Percentiles rank a stretch among this genome's conserved stretches.
Evolutionary conservation across 2,113 vertebrate genomes (phyloP).

Genomic region (Sinosuthora webbiana): DNA sequence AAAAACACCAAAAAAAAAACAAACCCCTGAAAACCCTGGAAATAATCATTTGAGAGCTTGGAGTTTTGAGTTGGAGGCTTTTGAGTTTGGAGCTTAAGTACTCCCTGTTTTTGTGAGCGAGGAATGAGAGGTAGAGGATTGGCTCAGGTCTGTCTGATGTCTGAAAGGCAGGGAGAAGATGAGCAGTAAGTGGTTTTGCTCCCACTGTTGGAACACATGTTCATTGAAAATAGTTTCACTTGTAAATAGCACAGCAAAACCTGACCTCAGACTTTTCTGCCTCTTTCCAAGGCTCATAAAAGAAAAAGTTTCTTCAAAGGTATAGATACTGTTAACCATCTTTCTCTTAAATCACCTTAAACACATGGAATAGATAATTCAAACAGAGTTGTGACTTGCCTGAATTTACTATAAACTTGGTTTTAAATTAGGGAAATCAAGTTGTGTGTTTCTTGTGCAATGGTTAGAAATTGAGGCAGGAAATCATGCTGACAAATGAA

Average conservation of each 20-base stretch:
- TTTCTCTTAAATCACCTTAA: neutral
- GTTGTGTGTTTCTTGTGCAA: neutral
- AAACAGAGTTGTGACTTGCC: neutral
- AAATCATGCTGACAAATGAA: slow-evolving; percentile 9
- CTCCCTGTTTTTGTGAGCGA: neutral
- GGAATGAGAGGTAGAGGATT: neutral
- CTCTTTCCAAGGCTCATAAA: neutral
- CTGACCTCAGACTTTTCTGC: neutral
- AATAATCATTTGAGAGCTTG: neutral
- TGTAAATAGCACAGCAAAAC: neutral
- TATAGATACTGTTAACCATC: neutral
- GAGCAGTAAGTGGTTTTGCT: neutral
- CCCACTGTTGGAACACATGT: neutral
- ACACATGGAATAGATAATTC: neutral
- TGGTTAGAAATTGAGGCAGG: neutral
- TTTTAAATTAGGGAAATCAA: neutral
- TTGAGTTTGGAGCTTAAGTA: neutral
- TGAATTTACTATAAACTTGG: neutral
- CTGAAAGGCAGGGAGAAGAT: neutral
- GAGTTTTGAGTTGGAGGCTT: no score
- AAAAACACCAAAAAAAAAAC: no score
- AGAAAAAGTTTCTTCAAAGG: neutral
- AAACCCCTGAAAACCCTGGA: fast-evolving
- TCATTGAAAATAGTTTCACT: neutral
- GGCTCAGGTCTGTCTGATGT: neutral